Percentiles rank a stretch among this genome's conserved stretches.
Conservation (phyloP, 2,888 invertebrate species). For the Stenchaetothrips biformis region DNA sequence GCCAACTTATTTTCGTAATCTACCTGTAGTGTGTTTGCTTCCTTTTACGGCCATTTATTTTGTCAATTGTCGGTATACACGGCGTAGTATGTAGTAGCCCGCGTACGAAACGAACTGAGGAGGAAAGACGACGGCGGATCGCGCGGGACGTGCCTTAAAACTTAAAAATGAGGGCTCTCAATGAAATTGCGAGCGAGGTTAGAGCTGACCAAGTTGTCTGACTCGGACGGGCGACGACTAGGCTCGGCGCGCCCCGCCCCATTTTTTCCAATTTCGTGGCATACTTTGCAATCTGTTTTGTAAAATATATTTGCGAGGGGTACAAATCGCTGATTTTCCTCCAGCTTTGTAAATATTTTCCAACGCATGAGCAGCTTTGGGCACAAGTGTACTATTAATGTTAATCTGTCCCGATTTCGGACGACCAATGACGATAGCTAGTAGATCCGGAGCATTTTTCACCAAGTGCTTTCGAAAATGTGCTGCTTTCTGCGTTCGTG, state of each 20-base stretch:
- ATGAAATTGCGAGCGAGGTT: too few relatives aligned
- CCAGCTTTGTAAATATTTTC: constrained; percentile 11
- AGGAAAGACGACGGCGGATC: background rate
- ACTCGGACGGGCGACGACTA: too few relatives aligned
- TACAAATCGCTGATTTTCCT: constrained; percentile 6
- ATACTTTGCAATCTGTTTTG: background rate
- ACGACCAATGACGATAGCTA: too few relatives aligned
- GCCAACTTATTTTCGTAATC: background rate
- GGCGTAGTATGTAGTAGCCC: background rate
- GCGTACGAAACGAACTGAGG: background rate
- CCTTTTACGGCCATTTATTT: background rate
- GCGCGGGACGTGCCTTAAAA: background rate
- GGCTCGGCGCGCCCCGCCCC: too few relatives aligned
- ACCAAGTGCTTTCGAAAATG: background rate
- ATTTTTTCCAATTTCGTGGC: background rate
- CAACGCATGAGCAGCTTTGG: constrained; percentile 6
- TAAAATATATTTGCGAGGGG: background rate
- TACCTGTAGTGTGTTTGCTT: background rate
- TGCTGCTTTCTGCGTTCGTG: constrained; percentile 15
- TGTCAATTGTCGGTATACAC: background rate
- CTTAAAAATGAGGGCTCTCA: too few relatives aligned
- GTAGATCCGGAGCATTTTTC: too few relatives aligned
- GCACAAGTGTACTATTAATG: background rate
- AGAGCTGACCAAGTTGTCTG: too few relatives aligned
- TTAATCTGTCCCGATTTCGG: too few relatives aligned